Evolutionary conservation across 1,140 invertebrate species (phyloP).

Genomic region (Drosophila parvula): DNA sequence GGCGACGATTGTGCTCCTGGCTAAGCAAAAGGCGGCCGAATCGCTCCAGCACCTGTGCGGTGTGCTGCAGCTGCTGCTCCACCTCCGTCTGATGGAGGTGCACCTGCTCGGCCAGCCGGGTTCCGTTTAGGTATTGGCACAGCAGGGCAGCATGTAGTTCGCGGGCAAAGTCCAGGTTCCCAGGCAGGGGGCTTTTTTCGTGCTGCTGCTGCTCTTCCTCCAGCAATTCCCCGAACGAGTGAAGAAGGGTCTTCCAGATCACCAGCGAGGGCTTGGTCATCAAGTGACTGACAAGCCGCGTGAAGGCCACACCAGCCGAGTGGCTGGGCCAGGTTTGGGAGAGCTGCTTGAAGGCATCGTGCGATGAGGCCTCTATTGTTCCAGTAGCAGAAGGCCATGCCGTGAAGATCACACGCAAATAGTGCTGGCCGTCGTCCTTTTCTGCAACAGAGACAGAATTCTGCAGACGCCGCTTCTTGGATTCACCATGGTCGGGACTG

Average conservation of each 20-base stretch:
- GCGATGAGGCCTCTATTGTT: background rate
- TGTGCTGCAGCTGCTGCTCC: slow-evolving; percentile 48
- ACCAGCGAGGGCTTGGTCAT: slow-evolving; percentile 79
- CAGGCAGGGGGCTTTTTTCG: slow-evolving; percentile 6
- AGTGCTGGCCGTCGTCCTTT: background rate
- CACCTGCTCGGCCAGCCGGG: slow-evolving; percentile 69
- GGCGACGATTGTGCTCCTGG: slow-evolving; percentile 69
- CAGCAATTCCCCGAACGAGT: slow-evolving; percentile 62
- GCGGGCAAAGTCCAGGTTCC: slow-evolving; percentile 50
- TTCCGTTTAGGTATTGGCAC: slow-evolving; percentile 71
- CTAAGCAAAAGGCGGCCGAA: slow-evolving; percentile 63
- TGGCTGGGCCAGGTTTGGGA: slow-evolving; percentile 65
- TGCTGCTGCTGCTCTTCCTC: slow-evolving; percentile 6
- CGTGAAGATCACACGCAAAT: slow-evolving; percentile 17
- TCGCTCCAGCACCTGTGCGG: slow-evolving; percentile 43
- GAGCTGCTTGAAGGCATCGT: slow-evolving; percentile 45
- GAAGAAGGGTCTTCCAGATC: slow-evolving; percentile 75
- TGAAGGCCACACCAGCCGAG: slow-evolving; percentile 66
- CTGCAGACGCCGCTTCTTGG: slow-evolving; percentile 1
- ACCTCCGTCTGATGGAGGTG: slow-evolving; percentile 45
- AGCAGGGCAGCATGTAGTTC: slow-evolving; percentile 73
- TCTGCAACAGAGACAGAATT: background rate
- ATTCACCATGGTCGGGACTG: background rate
- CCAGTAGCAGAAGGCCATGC: too few species aligned
- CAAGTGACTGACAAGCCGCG: slow-evolving; percentile 60